Evolutionary conservation across 2,113 vertebrate species (phyloP), one percentile per base, ranked within the genome.

Genomic region (Phycodurus eques): DNA sequence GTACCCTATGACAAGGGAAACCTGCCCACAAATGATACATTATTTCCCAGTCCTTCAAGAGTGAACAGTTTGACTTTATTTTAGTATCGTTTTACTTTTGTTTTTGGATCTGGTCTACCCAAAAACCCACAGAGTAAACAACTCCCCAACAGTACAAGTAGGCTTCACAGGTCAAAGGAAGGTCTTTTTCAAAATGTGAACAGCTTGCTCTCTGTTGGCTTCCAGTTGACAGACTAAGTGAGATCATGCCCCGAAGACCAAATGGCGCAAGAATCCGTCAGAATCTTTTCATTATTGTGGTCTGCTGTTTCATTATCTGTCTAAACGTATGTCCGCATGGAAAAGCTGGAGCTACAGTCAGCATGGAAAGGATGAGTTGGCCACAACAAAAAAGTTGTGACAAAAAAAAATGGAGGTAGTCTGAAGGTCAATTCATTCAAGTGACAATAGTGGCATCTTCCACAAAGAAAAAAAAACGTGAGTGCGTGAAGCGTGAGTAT

Each of bases 221-320:
- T 73, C 74, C 73, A 67, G 76, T 76, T 87, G 84, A 82, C 17
- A 22, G 47, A 47, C 72, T 61, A 84, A 47, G 43, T 88, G 85
- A 83, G 67, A 64, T 87, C 82, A 85, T 82, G 63, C 69, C 74
- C 70, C 71, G 75, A 80, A 72, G 72, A 74, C 33, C 74, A 73
- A 54, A 74, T 8, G 27, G 9, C 79, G 68, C 73, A 71, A 64
- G 59, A 70, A 77, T 77, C 76, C 66, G 67, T 85, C 73, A 83
- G 60, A 81, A 78, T 73, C 64, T 72, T 77, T 83, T 83, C 68
- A 83, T 85, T 80, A 71, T 69, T 80, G 54, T 68, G 20, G 14
- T 79, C 77, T 87, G 81, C 70, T 77, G 77, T 83, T 79, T 85
- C 76, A 82, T 83, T 79, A 75, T 82, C 84, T 71, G 79, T 88